Percentiles rank a stretch among this genome's conserved stretches.
These are phyloP conservation scores for Mythimna loreyi DNA, from an alignment of 2,888 invertebrate genomes.

Conservation along the genomic window DNA sequence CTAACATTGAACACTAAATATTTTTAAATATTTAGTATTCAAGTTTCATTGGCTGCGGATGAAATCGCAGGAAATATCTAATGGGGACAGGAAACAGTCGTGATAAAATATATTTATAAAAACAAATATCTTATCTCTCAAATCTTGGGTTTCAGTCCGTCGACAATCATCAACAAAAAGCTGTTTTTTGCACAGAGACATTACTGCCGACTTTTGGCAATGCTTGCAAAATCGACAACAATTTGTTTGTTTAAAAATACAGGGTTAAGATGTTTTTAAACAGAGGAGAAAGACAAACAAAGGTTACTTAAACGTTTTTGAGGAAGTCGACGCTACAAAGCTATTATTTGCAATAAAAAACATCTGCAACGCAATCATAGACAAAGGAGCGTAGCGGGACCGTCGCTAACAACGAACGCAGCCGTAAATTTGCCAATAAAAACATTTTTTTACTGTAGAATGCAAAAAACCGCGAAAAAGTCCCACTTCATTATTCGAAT, in stretches of 20 bases:
- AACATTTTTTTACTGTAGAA: slow-evolving; percentile 61
- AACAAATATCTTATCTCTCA: slow-evolving; percentile 41
- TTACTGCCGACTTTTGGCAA: slow-evolving; percentile 66
- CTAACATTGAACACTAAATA: not conserved
- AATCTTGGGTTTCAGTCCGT: slow-evolving; percentile 44
- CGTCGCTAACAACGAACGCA: slow-evolving; percentile 80
- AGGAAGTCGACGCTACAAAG: slow-evolving; percentile 68
- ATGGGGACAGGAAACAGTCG: slow-evolving; percentile 49
- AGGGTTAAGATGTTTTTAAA: slow-evolving; percentile 72
- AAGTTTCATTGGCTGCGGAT: slow-evolving; percentile 5
- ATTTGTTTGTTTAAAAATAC: slow-evolving; percentile 71
- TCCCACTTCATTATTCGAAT: slow-evolving; percentile 72
- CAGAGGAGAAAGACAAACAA: slow-evolving; percentile 69
- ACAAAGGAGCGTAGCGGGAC: slow-evolving; percentile 78
- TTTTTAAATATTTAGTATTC: slow-evolving; percentile 4
- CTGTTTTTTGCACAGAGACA: slow-evolving; percentile 62
- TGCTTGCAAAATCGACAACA: slow-evolving; percentile 65
- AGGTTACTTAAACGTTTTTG: slow-evolving; percentile 67
- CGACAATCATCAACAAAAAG: slow-evolving; percentile 62
- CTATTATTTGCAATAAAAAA: slow-evolving; percentile 72
- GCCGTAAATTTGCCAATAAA: slow-evolving; percentile 81
- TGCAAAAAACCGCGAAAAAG: slow-evolving; percentile 81
- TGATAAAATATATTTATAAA: slow-evolving; percentile 49
- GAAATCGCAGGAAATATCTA: slow-evolving; percentile 40
- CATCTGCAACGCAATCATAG: slow-evolving; percentile 78